A percentile compares a stretch with the other conserved stretches of the same genome.
phyloP scores from a whole-genome alignment of 1,140 invertebrate species.

The Bombus huntii region DNA sequence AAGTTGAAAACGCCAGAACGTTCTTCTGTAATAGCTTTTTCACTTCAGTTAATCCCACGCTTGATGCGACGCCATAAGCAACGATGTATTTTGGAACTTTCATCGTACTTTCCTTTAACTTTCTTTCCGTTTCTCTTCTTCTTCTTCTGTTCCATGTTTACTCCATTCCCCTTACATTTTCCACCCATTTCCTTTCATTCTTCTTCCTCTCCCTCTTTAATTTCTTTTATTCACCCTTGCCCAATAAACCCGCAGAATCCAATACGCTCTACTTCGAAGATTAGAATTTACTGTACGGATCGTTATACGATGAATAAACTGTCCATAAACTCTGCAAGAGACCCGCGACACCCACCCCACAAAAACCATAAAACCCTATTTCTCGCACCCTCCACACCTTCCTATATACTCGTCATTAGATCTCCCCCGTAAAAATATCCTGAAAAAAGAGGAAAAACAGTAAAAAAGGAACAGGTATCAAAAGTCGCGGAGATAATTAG shows the following conservation, averaged over 20 bases:
- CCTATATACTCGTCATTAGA: background rate
- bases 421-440: background rate
- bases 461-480: background rate
- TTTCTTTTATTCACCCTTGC: background rate
- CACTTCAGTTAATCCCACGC: no score
- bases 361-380: background rate
- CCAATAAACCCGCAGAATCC: background rate
- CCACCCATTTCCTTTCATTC: background rate
- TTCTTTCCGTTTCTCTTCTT: background rate
- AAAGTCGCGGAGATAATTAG: slow-evolving; percentile 45
- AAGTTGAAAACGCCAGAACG: no score
- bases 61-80: no score
- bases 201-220: background rate
- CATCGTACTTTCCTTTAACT: background rate
- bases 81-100: no score
- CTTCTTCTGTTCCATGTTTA: background rate
- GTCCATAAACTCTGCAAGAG: background rate
- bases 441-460: background rate
- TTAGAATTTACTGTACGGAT: slow-evolving; percentile 4
- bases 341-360: background rate
- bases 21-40: no score
- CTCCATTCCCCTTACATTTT: background rate
- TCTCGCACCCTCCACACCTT: background rate
- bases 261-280: background rate
- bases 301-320: slow-evolving; percentile 3